Percentiles rank a stretch among this genome's conserved stretches.
These are phyloP conservation scores for Apodemus agrarius DNA, from an alignment of 2,797 vertebrate species.

Conservation along the genomic window DNA sequence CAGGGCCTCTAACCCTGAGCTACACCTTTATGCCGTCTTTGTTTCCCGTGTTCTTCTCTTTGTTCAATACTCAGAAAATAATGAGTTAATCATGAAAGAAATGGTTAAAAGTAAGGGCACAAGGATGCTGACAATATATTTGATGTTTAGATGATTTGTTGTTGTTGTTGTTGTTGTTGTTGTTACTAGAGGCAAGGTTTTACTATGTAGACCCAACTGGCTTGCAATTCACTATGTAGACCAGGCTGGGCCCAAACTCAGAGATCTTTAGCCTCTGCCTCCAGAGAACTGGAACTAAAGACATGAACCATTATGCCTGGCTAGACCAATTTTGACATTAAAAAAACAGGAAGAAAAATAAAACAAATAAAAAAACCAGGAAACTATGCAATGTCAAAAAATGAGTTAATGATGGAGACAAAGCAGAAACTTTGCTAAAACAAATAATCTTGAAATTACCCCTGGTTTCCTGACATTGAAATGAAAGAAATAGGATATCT, in stretches of 20 bases:
- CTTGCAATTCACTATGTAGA: neutral
- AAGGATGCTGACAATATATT: neutral
- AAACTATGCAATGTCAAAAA: neutral
- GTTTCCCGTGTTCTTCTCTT: neutral
- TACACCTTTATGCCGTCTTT: neutral
- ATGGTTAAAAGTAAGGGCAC: neutral
- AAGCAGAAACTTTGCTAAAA: neutral
- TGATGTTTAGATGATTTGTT: neutral
- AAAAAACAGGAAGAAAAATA: neutral
- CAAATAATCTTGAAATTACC: neutral
- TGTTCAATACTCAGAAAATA: conserved; percentile 2
- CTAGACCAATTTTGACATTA: neutral
- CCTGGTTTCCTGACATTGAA: neutral
- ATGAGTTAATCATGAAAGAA: neutral
- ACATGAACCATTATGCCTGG: neutral
- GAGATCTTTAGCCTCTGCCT: neutral
- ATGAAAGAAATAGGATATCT: conserved; percentile 16
- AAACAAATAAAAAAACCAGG: neutral
- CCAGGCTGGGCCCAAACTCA: neutral
- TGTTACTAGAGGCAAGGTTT: neutral
- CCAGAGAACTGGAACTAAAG: neutral
- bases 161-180: too few relatives aligned
- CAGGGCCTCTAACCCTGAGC: neutral
- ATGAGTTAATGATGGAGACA: conserved; percentile 25
- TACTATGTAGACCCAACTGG: neutral